Evolutionary conservation across 2,797 vertebrate species (phyloP), one percentile per base, ranked within the genome.

Genomic region (Takifugu rubripes): DNA sequence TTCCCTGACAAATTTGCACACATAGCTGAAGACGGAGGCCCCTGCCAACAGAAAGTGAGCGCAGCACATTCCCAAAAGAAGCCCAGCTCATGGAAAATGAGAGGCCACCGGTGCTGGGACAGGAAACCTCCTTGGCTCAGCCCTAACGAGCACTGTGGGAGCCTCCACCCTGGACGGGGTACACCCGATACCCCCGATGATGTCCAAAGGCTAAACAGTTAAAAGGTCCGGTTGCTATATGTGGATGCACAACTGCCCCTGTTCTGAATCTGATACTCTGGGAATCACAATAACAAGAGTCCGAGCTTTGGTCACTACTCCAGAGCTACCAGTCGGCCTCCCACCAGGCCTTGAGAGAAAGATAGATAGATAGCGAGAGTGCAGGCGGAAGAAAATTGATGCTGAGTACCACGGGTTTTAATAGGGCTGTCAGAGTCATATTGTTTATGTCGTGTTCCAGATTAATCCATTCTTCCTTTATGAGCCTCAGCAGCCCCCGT

Each of bases 391-490:
- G 84, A 78, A 83, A 87, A 88, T 84, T 87, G 88, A 88, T 88
- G 87, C 87, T 89, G 87, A 89, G 87, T 86, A 89, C 84, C 84
- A 62, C 74, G 79, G 85, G 82, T 90, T 90, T 91, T 90, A 91
- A 90, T 86, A 87, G 86, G 87, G 72, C 89, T 91, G 89, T 89
- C 88, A 87, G 81, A 88, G 81, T 88, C 82, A 78, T 90, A 90
- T 91, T 91, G 88, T 91, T 91, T 91, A 90, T 90, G 87, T 86
- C 80, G 81, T 88, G 87, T 90, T 89, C 86, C 81, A 87, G 86
- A 90, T 90, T 90, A 91, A 91, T 90, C 87, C 89, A 89, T 90
- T 90, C 88, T 90, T 87, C 84, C 86, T 91, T 91, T 91, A 91
- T 89, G 87, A 87, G 87, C 88, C 84, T 84, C 79, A 84, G 87